phyloP scores from a whole-genome alignment of 2,797 vertebrate genomes.

The Eulemur albifrons region DNA sequence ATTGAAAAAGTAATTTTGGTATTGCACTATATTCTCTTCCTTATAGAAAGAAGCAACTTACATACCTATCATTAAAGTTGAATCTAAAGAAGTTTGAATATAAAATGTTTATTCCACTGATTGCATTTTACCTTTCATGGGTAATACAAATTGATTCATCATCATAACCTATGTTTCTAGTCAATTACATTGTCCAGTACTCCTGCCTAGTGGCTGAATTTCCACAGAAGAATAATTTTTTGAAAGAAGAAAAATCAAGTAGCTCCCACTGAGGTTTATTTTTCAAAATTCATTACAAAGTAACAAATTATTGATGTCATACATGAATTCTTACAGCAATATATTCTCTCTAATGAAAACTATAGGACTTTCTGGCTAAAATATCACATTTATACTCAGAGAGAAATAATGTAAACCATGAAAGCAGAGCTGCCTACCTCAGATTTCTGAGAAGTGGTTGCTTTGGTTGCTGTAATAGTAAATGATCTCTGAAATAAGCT shows the following conservation, averaged over 20 bases:
- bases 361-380: neutral
- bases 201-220: neutral
- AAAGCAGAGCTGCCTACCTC: neutral
- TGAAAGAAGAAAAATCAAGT: conserved; percentile 29
- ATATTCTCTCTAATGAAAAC: neutral
- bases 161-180: neutral
- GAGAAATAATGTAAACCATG: conserved; percentile 8
- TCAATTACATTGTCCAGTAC: neutral
- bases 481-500: conserved; percentile 51
- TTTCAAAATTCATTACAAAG: conserved; percentile 35
- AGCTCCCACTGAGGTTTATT: neutral
- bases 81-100: conserved; percentile 7
- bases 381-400: neutral
- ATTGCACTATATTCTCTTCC: neutral
- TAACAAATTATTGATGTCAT: neutral
- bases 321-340: neutral
- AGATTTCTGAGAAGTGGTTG: neutral
- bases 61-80: neutral
- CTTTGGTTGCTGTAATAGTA: neutral
- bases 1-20: conserved; percentile 32
- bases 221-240: conserved; percentile 16
- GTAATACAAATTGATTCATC: neutral
- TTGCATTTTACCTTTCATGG: neutral
- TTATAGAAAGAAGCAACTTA: neutral
- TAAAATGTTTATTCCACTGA: conserved; percentile 10